A percentile compares a stretch with the other conserved stretches of the same genome.
Conservation (phyloP, 35 echinoderm and acorn worm species). For the Eucidaris tribuloides region DNA sequence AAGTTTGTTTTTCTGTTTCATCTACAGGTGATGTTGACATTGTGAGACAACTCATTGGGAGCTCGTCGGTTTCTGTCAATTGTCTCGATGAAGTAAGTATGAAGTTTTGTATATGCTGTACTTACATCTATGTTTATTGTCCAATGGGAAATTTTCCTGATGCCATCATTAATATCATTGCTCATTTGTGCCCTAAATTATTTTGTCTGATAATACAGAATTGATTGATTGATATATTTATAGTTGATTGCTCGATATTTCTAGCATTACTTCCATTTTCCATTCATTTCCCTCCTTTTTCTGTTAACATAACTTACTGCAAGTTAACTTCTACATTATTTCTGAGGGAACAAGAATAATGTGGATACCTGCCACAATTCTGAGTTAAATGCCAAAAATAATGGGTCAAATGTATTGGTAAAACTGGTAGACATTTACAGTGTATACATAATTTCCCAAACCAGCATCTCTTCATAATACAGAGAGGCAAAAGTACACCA, state of each 20-base stretch:
- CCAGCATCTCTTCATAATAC: not conserved
- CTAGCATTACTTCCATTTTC: too few relatives aligned
- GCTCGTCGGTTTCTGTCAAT: constrained; percentile 65
- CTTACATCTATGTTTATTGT: not conserved
- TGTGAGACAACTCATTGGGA: constrained; percentile 61
- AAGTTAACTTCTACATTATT: too few relatives aligned
- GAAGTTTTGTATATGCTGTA: not conserved
- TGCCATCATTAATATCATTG: not conserved
- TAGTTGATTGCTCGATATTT: too few relatives aligned
- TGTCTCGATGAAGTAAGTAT: constrained; percentile 91
- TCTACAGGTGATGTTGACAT: constrained; percentile 48
- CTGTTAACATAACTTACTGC: too few relatives aligned
- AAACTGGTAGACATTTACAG: not conserved
- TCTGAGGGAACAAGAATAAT: not conserved
- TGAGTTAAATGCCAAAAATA: too few relatives aligned
- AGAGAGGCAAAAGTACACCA: not conserved
- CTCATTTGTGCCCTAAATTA: not conserved
- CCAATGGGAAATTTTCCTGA: too few relatives aligned
- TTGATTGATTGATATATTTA: not conserved
- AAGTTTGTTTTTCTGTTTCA: not conserved
- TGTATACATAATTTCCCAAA: not conserved
- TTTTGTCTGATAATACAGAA: not conserved
- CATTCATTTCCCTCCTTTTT: too few relatives aligned
- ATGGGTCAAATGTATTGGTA: too few relatives aligned
- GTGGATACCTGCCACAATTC: too few relatives aligned